phyloP scores from a whole-genome alignment of 2,888 invertebrate genomes.

The Macaria liturata region DNA sequence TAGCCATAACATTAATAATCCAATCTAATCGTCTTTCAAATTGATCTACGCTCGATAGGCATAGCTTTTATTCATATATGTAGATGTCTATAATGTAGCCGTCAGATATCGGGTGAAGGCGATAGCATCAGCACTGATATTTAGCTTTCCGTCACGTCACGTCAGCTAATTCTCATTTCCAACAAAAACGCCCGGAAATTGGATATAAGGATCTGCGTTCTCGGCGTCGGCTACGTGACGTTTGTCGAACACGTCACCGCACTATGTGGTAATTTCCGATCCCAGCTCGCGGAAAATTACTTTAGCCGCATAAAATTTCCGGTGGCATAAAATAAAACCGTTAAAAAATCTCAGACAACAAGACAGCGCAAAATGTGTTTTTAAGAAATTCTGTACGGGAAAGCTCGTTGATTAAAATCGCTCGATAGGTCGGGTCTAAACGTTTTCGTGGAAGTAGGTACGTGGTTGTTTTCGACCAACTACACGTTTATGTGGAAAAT shows the following conservation, averaged over 20 bases:
- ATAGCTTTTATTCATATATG: background rate
- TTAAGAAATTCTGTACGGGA: constrained; percentile 31
- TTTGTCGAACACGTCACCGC: constrained; percentile 82
- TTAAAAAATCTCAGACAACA: constrained; percentile 57
- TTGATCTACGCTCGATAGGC: too few species aligned
- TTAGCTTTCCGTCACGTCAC: constrained; percentile 75
- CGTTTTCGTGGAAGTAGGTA: background rate
- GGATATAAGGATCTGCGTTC: constrained; percentile 82
- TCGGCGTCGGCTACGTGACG: constrained; percentile 81
- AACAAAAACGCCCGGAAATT: constrained; percentile 82
- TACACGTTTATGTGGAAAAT: background rate
- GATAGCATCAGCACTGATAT: constrained; percentile 62
- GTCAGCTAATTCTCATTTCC: constrained; percentile 81
- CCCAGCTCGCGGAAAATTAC: constrained; percentile 80
- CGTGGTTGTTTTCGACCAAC: background rate
- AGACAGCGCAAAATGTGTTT: constrained; percentile 41
- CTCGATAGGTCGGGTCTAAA: background rate
- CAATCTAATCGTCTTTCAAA: too few species aligned
- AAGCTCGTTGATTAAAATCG: constrained; percentile 26
- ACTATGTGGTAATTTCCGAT: constrained; percentile 83
- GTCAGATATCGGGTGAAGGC: constrained; percentile 15
- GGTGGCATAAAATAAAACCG: constrained; percentile 70
- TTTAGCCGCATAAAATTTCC: constrained; percentile 81
- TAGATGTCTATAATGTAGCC: constrained; percentile 11
- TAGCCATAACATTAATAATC: too few species aligned